Evolutionary conservation across 2,888 invertebrate species (phyloP), one percentile per base, ranked within the genome.

Genomic region (Cylloceria caligata): DNA sequence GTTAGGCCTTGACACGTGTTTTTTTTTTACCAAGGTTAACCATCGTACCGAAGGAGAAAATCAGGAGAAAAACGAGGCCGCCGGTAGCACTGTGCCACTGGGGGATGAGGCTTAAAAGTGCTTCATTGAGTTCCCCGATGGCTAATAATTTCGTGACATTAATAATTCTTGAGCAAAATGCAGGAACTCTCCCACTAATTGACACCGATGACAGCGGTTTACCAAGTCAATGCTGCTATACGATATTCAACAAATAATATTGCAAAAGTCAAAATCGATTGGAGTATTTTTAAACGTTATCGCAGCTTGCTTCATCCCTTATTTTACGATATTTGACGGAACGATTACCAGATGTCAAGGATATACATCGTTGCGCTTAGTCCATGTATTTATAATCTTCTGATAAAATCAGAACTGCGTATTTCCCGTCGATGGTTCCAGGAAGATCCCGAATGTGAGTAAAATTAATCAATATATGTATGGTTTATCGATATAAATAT

Each of bases 111-210:
- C 36, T 60, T 1, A 67, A 67, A 67, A 75, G 34, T 57, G 67
- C 42, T 42, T 39, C 19, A 21, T 65, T 16, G n/a, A 49, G 30
- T 16, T 49, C 55, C 65, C 55, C 39, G 16, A 4, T 39, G 52
- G 74, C 39, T 68, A 67, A 60, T 75, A 75, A 75, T 75, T 75
- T 55, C 75, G 47, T 60, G 67, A 42, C 45, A 47, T 75, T 68
- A 60, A 75, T 75, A 67, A 75, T 75, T 47, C 36, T 16, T 21
- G 57, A 16, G n/a, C 24, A 34, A 45, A 68, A 67, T 57, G 47
- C 75, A 21, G 6, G 36, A 30, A 21, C 60, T 47, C 47, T 47
- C 42, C 57, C 39, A 6, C 60, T 75, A 75, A 75, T 75, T 75
- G 67, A 75, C 67, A 68, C 36, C 49, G 42, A 52, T 52, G 73